Evolutionary conservation across 2,888 invertebrate genomes (phyloP).

Genomic region (Diachrysia chrysitis): DNA sequence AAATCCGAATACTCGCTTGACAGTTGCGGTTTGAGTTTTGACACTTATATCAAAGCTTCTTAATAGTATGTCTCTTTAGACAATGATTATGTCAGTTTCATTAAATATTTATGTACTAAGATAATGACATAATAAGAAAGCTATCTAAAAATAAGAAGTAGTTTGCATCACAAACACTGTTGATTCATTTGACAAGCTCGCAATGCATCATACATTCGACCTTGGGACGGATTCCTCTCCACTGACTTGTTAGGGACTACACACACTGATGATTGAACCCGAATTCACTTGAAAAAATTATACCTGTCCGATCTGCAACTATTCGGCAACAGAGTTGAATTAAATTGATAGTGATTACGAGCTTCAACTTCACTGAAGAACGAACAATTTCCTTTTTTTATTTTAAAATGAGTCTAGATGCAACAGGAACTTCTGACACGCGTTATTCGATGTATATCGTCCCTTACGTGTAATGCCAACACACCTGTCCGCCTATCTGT

Average conservation of each 20-base stretch:
- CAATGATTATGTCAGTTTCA: background rate
- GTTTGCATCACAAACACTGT: slow-evolving; percentile 23
- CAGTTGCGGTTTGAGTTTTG: too few species aligned
- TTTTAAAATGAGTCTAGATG: background rate
- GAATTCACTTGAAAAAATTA: background rate
- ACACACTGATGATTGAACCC: background rate
- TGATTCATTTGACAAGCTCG: slow-evolving; percentile 33
- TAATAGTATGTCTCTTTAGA: too few species aligned
- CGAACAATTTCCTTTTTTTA: background rate
- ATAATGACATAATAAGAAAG: slow-evolving; percentile 4
- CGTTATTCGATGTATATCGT: background rate
- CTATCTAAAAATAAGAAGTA: slow-evolving; percentile 12
- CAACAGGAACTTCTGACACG: background rate
- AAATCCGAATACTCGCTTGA: too few species aligned
- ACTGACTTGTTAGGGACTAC: slow-evolving; percentile 31
- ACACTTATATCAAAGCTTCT: too few species aligned
- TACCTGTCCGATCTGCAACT: background rate
- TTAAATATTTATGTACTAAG: background rate
- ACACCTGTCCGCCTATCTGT: slow-evolving; percentile 56
- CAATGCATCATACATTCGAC: slow-evolving; percentile 49
- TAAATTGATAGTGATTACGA: background rate
- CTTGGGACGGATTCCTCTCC: slow-evolving; percentile 47
- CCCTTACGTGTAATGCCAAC: slow-evolving; percentile 19
- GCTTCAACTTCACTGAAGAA: background rate
- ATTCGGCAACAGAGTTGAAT: background rate